These are phyloP conservation scores for Siphonodentalium dalli DNA, from an alignment of 2,888 invertebrate species.

Conservation along the genomic window DNA sequence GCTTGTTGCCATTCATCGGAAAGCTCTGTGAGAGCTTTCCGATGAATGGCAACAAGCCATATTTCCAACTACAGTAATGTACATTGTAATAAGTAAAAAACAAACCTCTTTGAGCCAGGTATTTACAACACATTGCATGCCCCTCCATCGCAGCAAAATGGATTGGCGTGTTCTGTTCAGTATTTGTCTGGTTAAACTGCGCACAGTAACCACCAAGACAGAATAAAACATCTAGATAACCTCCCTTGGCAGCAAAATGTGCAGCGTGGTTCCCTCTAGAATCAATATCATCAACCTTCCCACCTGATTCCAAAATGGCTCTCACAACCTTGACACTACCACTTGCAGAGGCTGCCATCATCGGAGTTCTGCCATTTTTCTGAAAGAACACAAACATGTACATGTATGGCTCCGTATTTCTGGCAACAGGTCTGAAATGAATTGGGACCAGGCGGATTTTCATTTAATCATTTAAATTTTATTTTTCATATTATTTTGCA, in stretches of 20 bases:
- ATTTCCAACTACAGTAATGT: too few relatives aligned
- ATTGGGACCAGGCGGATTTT: too few relatives aligned
- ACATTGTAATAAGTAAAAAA: too few relatives aligned
- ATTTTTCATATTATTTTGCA: too few relatives aligned
- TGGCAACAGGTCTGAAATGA: too few relatives aligned
- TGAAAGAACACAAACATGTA: constrained; percentile 32
- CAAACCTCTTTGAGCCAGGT: constrained; percentile 63
- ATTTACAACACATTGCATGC: constrained; percentile 60
- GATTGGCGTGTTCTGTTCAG: constrained; percentile 61
- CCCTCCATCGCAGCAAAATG: constrained; percentile 61
- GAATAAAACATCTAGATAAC: constrained; percentile 51
- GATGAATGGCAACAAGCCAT: too few relatives aligned
- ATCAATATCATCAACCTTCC: constrained; percentile 51
- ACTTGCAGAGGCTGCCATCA: constrained; percentile 63
- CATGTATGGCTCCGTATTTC: too few relatives aligned
- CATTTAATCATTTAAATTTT: too few relatives aligned
- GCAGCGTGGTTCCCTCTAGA: constrained; percentile 55
- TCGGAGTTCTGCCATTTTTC: constrained; percentile 59
- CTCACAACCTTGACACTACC: constrained; percentile 60
- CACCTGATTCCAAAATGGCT: constrained; percentile 56
- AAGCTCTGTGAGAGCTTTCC: too few relatives aligned
- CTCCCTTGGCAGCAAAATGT: constrained; percentile 62
- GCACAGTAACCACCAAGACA: constrained; percentile 62
- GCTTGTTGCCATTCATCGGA: too few relatives aligned
- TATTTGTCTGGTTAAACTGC: constrained; percentile 60